Conservation (phyloP, 2,888 invertebrate species). For the Neoaliturus tenellus region DNA sequence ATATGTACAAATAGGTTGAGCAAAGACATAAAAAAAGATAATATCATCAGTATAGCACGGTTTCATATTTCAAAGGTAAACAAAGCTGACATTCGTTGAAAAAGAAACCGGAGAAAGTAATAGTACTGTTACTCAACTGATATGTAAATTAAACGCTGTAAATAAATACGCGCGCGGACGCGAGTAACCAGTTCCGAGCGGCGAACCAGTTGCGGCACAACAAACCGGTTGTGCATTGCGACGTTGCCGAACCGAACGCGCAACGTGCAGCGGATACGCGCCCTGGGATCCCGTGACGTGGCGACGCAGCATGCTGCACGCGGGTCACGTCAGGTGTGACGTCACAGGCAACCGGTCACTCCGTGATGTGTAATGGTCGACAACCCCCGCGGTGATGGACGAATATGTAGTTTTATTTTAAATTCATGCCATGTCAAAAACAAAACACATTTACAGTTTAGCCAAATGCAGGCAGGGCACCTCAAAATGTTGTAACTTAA, state of each 20-base stretch:
- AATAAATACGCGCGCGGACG: slow-evolving; percentile 1
- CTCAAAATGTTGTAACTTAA: no score
- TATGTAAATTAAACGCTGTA: slow-evolving; percentile 7
- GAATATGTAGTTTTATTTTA: no score
- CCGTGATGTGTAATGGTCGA: no score
- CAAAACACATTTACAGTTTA: no score
- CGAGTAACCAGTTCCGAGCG: slow-evolving; percentile 15
- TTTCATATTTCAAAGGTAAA: no score
- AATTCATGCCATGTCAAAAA: no score
- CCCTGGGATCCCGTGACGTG: neutral
- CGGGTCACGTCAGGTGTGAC: neutral
- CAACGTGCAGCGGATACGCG: neutral
- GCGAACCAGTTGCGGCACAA: neutral
- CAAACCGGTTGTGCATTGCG: slow-evolving; percentile 23
- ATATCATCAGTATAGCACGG: no score
- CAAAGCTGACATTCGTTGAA: neutral
- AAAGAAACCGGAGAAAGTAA: neutral
- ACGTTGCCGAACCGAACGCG: slow-evolving; percentile 21
- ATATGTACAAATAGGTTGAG: no score
- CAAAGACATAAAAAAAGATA: no score
- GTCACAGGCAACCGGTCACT: neutral
- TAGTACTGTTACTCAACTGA: neutral
- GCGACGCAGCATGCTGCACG: neutral
- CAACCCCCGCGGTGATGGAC: no score
- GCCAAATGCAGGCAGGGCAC: no score